Percentiles rank a stretch among this genome's conserved stretches.
phyloP scores from a whole-genome alignment of 2,888 invertebrate genomes.

The Encarsia formosa region DNA sequence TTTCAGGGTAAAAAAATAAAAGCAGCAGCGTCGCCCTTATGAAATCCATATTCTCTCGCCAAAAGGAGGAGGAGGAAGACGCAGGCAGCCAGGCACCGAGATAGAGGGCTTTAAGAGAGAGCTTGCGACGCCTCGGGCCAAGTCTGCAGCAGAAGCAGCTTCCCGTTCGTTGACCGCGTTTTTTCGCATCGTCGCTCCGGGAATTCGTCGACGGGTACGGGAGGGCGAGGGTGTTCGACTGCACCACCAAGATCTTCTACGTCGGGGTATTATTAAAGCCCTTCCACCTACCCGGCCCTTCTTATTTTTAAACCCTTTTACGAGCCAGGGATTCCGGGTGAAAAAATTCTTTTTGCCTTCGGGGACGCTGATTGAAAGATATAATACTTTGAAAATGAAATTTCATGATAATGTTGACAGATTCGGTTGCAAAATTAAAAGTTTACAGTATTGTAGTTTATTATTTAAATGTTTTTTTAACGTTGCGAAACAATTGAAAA shows the following conservation, averaged over 20 bases:
- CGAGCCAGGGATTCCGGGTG: neutral
- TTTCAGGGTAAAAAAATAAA: constrained; percentile 8
- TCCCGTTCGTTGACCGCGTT: constrained; percentile 26
- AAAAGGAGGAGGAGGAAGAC: constrained; percentile 23
- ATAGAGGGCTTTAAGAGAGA: too few relatives aligned
- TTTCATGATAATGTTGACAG: too few relatives aligned
- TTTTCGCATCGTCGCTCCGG: constrained; percentile 13
- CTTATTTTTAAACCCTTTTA: neutral
- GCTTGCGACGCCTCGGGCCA: constrained; percentile 27
- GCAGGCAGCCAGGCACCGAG: too few relatives aligned
- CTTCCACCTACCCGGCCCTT: neutral
- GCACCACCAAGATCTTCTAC: neutral
- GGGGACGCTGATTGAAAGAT: too few relatives aligned
- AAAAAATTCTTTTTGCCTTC: neutral
- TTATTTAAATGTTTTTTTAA: too few relatives aligned
- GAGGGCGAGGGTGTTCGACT: neutral
- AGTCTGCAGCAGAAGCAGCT: constrained; percentile 27
- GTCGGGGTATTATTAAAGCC: neutral
- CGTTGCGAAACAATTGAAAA: too few relatives aligned
- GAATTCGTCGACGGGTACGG: neutral
- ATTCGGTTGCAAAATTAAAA: too few relatives aligned
- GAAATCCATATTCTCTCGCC: constrained; percentile 26
- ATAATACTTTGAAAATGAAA: too few relatives aligned
- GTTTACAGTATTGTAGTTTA: too few relatives aligned
- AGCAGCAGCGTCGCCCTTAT: constrained; percentile 11